phyloP scores from a whole-genome alignment of 1,140 invertebrate genomes.

The Geopemphigus sp. region DNA sequence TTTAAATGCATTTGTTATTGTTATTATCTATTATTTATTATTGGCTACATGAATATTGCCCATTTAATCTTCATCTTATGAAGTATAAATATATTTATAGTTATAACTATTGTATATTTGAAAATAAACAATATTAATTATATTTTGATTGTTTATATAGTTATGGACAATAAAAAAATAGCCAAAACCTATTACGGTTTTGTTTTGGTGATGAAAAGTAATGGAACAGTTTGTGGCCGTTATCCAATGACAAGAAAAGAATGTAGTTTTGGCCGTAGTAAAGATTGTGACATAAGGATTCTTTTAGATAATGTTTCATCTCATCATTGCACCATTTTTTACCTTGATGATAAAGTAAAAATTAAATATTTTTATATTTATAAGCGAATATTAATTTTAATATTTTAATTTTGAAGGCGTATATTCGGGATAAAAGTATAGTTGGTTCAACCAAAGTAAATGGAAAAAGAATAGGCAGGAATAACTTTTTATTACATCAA shows the following conservation, averaged over 20 bases:
- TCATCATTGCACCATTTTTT: constrained; percentile 15
- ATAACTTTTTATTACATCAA: constrained; percentile 26
- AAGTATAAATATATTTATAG: no score
- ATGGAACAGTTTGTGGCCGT: constrained; percentile 7
- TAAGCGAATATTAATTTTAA: not conserved
- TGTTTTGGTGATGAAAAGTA: not conserved
- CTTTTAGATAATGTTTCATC: constrained; percentile 18
- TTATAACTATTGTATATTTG: no score
- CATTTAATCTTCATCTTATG: no score
- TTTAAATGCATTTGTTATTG: no score
- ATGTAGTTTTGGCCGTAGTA: not conserved
- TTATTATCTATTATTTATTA: no score
- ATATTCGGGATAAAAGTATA: constrained; percentile 30
- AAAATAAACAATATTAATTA: no score
- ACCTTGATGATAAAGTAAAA: constrained; percentile 24
- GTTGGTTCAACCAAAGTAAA: constrained; percentile 43
- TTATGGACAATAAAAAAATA: not conserved
- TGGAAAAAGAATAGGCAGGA: constrained; percentile 32
- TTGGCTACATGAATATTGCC: no score
- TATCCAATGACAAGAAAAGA: constrained; percentile 26
- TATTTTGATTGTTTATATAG: constrained; percentile 1
- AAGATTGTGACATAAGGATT: constrained; percentile 18
- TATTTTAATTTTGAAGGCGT: constrained; percentile 8
- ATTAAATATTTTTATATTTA: not conserved
- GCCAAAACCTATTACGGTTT: constrained; percentile 17